Percentiles rank a stretch among this genome's conserved stretches.
Evolutionary conservation across 2,888 invertebrate genomes (phyloP).

Genomic region (Campoplex capitator): DNA sequence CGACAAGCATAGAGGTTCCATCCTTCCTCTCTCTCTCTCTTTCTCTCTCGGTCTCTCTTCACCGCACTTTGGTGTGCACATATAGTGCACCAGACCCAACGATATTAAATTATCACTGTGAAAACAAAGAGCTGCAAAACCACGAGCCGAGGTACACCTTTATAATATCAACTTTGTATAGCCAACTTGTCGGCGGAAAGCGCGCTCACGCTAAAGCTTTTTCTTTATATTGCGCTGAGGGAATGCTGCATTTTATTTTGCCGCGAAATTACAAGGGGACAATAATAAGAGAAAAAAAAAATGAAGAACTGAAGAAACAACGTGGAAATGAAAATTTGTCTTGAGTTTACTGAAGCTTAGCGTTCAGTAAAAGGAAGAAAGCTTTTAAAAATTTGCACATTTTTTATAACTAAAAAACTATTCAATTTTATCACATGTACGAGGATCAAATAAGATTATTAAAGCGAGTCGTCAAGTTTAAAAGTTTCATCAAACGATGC

Average conservation of each 20-base stretch:
- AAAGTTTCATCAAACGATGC: constrained; percentile 17
- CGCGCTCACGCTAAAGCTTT: constrained; percentile 42
- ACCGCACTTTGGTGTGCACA: background rate
- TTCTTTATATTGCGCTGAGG: constrained; percentile 45
- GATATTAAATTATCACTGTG: constrained; percentile 77
- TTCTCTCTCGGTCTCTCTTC: constrained; percentile 11
- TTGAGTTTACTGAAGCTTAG: constrained; percentile 22
- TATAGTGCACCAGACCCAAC: constrained; percentile 25
- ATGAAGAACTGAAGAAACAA: background rate
- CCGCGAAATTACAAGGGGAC: background rate
- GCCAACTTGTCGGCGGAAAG: constrained; percentile 31
- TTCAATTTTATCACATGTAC: background rate
- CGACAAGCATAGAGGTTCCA: constrained; percentile 16
- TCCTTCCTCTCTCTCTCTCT: background rate
- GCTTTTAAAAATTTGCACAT: constrained; percentile 1
- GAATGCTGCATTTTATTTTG: constrained; percentile 45
- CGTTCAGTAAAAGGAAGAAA: constrained; percentile 1
- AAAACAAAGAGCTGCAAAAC: constrained; percentile 71
- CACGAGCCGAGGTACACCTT: constrained; percentile 14
- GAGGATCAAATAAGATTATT: constrained; percentile 34
- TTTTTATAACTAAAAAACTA: background rate
- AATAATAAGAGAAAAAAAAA: background rate
- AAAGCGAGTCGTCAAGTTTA: constrained; percentile 4
- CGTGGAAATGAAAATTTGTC: constrained; percentile 36
- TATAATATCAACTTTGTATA: constrained; percentile 43